phyloP scores from a whole-genome alignment of 2,888 invertebrate species.

The Gandaritis pyraliata region DNA sequence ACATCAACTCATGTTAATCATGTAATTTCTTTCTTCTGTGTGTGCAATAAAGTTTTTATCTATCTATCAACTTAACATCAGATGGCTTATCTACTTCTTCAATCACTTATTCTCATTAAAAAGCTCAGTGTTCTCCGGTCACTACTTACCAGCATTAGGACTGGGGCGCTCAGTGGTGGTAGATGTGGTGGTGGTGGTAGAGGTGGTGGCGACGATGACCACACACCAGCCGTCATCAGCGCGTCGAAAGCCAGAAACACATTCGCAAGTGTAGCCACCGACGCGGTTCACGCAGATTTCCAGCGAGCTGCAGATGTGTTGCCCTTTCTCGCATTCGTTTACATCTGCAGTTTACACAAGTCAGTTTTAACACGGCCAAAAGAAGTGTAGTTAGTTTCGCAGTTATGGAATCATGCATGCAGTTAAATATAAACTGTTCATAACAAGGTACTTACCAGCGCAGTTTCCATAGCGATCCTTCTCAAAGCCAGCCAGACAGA shows the following conservation, averaged over 20 bases:
- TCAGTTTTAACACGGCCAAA: background rate
- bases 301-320: conserved; percentile 54
- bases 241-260: conserved; percentile 90
- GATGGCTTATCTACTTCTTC: too few relatives aligned
- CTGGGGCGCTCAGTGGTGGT: conserved; percentile 42
- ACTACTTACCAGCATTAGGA: conserved; percentile 19
- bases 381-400: too few relatives aligned
- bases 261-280: conserved; percentile 92
- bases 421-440: too few relatives aligned
- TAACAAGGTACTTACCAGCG: conserved; percentile 34
- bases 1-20: too few relatives aligned
- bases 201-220: conserved; percentile 44
- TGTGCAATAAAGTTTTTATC: too few relatives aligned
- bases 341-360: conserved; percentile 83
- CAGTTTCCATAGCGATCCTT: conserved; percentile 34
- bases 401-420: too few relatives aligned
- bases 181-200: conserved; percentile 38
- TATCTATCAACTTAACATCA: too few relatives aligned
- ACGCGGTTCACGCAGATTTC: conserved; percentile 68
- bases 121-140: too few relatives aligned
- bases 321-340: conserved; percentile 87
- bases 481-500: conserved; percentile 22
- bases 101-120: too few relatives aligned
- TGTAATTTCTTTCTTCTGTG: too few relatives aligned
- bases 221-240: conserved; percentile 80